Percentiles rank a stretch among this genome's conserved stretches.
phyloP scores from a whole-genome alignment of 2,113 vertebrate species.

The Sisor rabdophorus region DNA sequence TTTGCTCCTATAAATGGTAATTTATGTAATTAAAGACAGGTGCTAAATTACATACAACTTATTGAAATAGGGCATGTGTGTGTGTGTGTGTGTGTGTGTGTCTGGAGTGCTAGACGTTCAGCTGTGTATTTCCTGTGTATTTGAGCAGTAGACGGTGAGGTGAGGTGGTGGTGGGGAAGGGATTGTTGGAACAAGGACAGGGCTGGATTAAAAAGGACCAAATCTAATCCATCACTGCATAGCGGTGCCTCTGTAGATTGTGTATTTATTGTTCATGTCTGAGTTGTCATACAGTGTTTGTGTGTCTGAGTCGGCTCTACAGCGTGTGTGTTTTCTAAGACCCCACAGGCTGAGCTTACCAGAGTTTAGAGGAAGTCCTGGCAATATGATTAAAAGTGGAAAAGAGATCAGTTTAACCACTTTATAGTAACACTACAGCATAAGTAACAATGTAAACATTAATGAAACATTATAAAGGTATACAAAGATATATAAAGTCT shows the following conservation, averaged over 20 bases:
- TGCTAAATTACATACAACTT: too few species aligned
- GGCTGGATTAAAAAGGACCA: conserved; percentile 56
- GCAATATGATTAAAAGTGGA: not conserved
- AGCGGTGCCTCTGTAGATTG: conserved; percentile 57
- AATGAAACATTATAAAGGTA: too few species aligned
- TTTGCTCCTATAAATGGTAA: not conserved
- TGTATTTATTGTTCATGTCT: conserved; percentile 71
- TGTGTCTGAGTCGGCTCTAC: conserved; percentile 54
- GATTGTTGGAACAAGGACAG: not conserved
- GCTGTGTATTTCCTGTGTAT: conserved; percentile 68
- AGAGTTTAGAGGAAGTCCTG: conserved; percentile 44
- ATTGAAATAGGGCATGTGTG: conserved; percentile 9
- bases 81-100: conserved; percentile 44
- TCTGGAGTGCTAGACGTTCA: conserved; percentile 56
- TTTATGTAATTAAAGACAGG: not conserved
- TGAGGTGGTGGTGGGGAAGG: conserved; percentile 41
- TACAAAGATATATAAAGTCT: too few species aligned
- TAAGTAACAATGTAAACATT: conserved; percentile 2
- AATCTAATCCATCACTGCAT: conserved; percentile 70
- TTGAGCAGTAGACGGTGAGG: conserved; percentile 48
- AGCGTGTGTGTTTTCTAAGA: conserved; percentile 60
- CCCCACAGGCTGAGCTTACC: conserved; percentile 44
- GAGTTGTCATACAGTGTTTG: conserved; percentile 61
- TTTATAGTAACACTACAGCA: conserved; percentile 52
- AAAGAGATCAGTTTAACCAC: conserved; percentile 53